A percentile compares a stretch with the other conserved stretches of the same genome.
phyloP scores from a whole-genome alignment of 37 sponge, comb jelly and placozoan genomes.

The Haliclona indistincta region DNA sequence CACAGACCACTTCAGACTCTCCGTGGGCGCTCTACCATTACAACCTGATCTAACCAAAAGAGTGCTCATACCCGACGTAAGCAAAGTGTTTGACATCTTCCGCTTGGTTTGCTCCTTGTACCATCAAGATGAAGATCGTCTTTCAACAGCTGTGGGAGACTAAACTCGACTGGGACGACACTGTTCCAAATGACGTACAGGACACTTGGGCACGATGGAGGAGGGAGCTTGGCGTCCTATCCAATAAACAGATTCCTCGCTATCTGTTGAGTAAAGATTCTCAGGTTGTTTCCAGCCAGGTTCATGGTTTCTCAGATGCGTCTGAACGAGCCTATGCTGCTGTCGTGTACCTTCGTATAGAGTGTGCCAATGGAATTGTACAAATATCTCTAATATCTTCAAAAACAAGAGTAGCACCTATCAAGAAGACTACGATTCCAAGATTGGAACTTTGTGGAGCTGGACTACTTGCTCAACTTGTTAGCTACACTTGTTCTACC shows the following conservation, averaged over 20 bases:
- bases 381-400: background rate
- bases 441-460: background rate
- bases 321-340: background rate
- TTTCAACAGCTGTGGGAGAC: background rate
- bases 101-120: constrained; percentile 13
- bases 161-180: background rate
- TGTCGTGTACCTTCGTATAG: background rate
- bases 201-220: background rate
- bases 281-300: background rate
- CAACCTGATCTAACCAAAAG: constrained; percentile 5
- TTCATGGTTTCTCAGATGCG: background rate
- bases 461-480: background rate
- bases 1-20: constrained; percentile 20
- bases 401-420: background rate
- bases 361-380: background rate
- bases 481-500: background rate
- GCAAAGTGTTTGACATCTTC: constrained; percentile 17
- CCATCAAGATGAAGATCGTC: background rate
- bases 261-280: background rate
- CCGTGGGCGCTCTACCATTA: constrained; percentile 7
- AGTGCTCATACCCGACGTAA: constrained; percentile 5
- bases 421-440: background rate
- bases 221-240: background rate
- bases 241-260: background rate
- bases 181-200: background rate